Evolutionary conservation across 1,140 invertebrate species (phyloP).

Genomic region (Macrocentrus cingulum): DNA sequence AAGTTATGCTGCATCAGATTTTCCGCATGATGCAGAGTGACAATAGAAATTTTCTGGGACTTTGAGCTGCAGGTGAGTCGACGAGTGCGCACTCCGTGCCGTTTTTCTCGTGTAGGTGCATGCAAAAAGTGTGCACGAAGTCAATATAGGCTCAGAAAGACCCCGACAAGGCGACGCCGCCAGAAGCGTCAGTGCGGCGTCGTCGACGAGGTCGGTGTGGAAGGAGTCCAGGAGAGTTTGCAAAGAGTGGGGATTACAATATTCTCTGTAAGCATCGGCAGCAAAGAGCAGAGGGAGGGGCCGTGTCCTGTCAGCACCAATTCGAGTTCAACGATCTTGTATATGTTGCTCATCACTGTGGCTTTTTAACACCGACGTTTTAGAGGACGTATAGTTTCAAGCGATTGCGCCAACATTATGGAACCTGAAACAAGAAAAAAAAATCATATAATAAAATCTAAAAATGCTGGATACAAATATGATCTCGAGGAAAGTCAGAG

Average conservation of each 20-base stretch:
- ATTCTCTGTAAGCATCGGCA: slow-evolving; percentile 24
- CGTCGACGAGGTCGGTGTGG: slow-evolving; percentile 16
- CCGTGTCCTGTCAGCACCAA: slow-evolving; percentile 50
- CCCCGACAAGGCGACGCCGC: slow-evolving; percentile 25
- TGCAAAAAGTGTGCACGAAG: not conserved
- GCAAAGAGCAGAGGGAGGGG: slow-evolving; percentile 17
- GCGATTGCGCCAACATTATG: no score
- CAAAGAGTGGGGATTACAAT: slow-evolving; percentile 14
- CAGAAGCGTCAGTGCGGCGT: slow-evolving; percentile 19
- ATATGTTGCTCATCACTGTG: slow-evolving; percentile 19
- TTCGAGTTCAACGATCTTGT: slow-evolving; percentile 56
- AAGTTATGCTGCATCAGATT: no score
- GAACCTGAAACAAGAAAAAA: no score
- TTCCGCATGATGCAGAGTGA: no score
- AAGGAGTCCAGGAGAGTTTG: slow-evolving; percentile 4
- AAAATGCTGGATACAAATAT: no score
- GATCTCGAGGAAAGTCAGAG: no score
- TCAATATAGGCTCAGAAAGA: not conserved
- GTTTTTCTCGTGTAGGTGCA: not conserved
- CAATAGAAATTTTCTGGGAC: no score
- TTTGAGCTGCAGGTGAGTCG: no score
- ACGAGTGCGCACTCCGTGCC: no score
- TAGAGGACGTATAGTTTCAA: no score
- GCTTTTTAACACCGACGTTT: slow-evolving; percentile 4
- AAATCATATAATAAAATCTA: no score